Conservation (phyloP, 2,797 vertebrate genomes). For the Coreius guichenoti region DNA sequence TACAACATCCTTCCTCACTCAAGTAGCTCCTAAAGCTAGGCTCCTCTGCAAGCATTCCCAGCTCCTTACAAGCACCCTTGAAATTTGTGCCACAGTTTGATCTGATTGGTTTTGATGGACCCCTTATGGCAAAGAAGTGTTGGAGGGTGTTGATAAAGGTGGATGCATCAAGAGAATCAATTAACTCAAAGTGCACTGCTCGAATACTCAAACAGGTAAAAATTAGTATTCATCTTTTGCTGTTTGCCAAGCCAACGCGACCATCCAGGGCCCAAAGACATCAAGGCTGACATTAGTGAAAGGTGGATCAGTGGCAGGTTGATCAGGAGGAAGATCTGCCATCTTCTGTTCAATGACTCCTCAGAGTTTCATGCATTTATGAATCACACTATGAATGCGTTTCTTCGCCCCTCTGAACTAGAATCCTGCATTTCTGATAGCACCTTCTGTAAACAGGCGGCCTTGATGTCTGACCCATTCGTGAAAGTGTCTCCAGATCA, state of each 20-base stretch:
- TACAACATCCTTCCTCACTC: not conserved
- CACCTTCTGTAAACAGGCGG: conserved; percentile 21
- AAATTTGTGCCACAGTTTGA: not conserved
- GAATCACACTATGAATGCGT: not conserved
- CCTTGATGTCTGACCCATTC: conserved; percentile 17
- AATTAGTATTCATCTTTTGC: conserved; percentile 17
- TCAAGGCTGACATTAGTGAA: not conserved
- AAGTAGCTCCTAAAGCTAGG: not conserved
- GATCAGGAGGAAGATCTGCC: not conserved
- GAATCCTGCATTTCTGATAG: conserved; percentile 20
- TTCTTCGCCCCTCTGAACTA: conserved; percentile 25
- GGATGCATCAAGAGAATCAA: conserved; percentile 2
- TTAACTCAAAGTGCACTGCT: not conserved
- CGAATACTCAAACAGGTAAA: conserved; percentile 16
- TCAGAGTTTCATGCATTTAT: conserved; percentile 4
- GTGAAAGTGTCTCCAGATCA: conserved; percentile 3
- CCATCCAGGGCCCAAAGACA: conserved; percentile 10
- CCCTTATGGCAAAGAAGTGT: not conserved
- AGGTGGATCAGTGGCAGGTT: not conserved
- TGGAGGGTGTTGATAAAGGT: not conserved
- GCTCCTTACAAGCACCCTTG: not conserved
- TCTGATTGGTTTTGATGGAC: not conserved
- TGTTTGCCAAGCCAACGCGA: not conserved
- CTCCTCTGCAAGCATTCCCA: not conserved
- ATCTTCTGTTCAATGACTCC: not conserved